A percentile compares a stretch with the other conserved stretches of the same genome.
Conservation (phyloP, 2,113 vertebrate species). For the Mohoua ochrocephala region DNA sequence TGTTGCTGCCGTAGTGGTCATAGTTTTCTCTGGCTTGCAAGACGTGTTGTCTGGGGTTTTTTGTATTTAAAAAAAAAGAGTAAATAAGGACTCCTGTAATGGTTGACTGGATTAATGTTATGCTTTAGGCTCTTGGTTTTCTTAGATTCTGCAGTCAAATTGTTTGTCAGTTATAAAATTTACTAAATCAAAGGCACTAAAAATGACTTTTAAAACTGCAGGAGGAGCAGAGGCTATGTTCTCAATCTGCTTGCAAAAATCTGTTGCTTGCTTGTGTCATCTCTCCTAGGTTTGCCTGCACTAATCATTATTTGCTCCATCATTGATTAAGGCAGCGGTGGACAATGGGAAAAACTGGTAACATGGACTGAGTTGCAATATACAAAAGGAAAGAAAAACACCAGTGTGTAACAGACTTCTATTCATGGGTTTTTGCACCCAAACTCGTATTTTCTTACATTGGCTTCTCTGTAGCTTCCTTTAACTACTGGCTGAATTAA, state of each 20-base stretch:
- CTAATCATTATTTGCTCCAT: neutral
- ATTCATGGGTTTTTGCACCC: neutral
- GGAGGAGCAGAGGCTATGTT: neutral
- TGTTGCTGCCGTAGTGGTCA: neutral
- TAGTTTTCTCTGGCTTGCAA: neutral
- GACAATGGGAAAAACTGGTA: neutral
- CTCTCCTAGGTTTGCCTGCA: neutral
- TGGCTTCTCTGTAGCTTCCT: neutral
- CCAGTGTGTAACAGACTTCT: neutral
- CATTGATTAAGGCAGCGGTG: neutral
- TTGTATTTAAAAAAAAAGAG: neutral
- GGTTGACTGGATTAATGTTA: constrained; percentile 10
- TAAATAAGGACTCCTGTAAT: neutral
- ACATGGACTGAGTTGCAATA: neutral
- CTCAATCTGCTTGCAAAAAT: neutral
- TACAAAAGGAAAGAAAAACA: neutral
- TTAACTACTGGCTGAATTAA: neutral
- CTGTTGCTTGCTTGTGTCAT: neutral
- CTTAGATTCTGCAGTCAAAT: neutral
- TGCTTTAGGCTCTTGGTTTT: constrained; percentile 9
- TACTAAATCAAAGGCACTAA: neutral
- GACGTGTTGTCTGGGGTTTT: neutral
- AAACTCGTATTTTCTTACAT: neutral
- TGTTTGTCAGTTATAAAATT: neutral
- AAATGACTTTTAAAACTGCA: neutral